Base-by-base conservation (phyloP, 2,113 vertebrate genomes). In the Talpa occidentalis region DNA sequence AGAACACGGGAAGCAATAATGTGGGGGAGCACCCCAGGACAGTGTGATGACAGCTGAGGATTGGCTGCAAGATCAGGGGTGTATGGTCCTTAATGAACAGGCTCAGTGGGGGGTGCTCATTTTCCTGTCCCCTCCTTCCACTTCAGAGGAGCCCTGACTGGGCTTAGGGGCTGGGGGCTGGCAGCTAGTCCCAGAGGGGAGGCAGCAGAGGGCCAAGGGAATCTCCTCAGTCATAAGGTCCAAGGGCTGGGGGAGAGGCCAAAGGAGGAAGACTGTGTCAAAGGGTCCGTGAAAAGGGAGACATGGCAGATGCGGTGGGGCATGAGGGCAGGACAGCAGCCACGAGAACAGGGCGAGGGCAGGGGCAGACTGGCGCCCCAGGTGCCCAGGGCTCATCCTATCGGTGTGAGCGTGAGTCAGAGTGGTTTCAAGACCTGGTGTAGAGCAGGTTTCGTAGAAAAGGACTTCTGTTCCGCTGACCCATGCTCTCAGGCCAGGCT, bases 271-370 rank as follows among this genome's bases (percentile, higher is more conserved):
- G 54, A 21, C 2, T 17, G 32, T 80, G 32, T 80, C 74, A 35
- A 52, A 91, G 56, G n/a, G 54, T 42, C 35, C 40, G 92, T 77
- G 60, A 81, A 89, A 49, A 74, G 30, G 44, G 64, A 74, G 76
- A 59, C 42, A 11, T 7, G 54, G 6, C 1, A 5, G 66, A 77
- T 19, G 24, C 0, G 4, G 26, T 17, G 9, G 64, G 12, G 6
- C 56, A 28, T 10, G 32, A 67, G 76, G 37, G 42, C 32, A 56
- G 28, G 10, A 17, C 52, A 44, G 66, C 22, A n/a, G 30, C 21
- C 9, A 10, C 21, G 35, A 59, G 70, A 87, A 60, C 44, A 40
- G 49, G 59, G 24, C 19, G 26, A 67, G 67, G 72, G 30, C 42
- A 35, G 54, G 5, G 28, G 26, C 47, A 22, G 37, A 15, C 9